Conservation (phyloP, 2,113 vertebrate genomes). For the Myotis lucifugus region DNA sequence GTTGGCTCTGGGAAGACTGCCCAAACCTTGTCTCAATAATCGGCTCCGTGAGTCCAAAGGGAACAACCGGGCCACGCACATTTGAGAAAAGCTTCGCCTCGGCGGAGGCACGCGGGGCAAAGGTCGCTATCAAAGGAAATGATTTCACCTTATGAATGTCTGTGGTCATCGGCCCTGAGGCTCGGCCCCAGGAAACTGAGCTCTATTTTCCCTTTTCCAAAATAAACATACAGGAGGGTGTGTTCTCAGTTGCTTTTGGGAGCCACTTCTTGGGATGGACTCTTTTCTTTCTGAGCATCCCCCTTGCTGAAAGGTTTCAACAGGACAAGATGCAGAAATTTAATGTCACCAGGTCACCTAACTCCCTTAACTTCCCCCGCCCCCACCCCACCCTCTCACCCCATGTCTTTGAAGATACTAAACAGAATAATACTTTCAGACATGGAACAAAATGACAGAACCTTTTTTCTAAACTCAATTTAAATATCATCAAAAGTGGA, state of each 20-base stretch:
- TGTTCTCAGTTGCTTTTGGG: not conserved
- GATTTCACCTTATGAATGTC: not conserved
- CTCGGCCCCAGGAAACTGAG: not conserved
- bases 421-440: constrained; percentile 24
- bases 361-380: not conserved
- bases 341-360: not conserved
- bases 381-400: not conserved
- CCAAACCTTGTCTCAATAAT: not conserved
- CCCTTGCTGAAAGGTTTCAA: not conserved
- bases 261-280: not conserved
- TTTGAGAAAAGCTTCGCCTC: not conserved
- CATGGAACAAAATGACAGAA: not conserved
- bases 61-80: not conserved
- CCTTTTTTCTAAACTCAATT: not conserved
- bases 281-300: not conserved
- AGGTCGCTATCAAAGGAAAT: constrained; percentile 38
- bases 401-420: not conserved
- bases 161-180: not conserved
- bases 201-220: not conserved
- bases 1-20: not conserved
- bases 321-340: not conserved
- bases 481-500: constrained; percentile 13
- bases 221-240: not conserved
- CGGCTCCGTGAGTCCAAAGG: not conserved
- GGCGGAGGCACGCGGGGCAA: not conserved